A percentile compares a stretch with the other conserved stretches of the same genome.
phyloP scores from a whole-genome alignment of 2,113 vertebrate genomes.

The Polyodon spathula region DNA sequence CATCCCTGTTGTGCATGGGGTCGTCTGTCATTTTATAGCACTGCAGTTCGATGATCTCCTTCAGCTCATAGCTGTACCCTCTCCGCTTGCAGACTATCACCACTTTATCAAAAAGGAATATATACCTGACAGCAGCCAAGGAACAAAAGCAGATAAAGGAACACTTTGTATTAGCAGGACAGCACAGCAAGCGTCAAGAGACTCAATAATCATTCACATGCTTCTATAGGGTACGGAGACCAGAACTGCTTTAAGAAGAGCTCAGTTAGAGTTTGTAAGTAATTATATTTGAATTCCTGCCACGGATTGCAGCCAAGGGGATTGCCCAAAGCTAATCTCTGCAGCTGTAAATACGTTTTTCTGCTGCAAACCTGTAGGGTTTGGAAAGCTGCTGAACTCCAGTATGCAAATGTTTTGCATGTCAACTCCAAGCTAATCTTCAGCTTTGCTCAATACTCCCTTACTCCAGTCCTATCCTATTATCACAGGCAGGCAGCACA shows the following conservation, averaged over 20 bases:
- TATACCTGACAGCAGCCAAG: constrained; percentile 63
- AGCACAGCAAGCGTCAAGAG: too few species aligned
- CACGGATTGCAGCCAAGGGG: too few species aligned
- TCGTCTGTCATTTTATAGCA: constrained; percentile 91
- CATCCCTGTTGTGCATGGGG: constrained; percentile 88
- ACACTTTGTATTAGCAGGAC: too few species aligned
- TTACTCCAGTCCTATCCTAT: too few species aligned
- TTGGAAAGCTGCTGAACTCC: too few species aligned
- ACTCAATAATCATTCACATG: too few species aligned
- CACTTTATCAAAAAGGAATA: constrained; percentile 97
- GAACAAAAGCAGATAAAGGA: neutral
- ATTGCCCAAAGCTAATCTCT: neutral
- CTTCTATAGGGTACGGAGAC: too few species aligned
- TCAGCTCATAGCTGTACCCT: constrained; percentile 90
- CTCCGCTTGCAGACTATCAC: constrained; percentile 93
- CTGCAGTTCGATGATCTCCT: constrained; percentile 90
- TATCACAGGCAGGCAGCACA: too few species aligned
- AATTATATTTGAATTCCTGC: neutral
- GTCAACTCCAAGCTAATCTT: too few species aligned
- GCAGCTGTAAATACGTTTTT: neutral
- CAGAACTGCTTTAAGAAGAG: too few species aligned
- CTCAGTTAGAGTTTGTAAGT: neutral
- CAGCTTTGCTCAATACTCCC: too few species aligned
- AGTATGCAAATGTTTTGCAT: too few species aligned
- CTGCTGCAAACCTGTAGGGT: neutral